These are phyloP conservation scores for Actias luna DNA, from an alignment of 2,888 invertebrate species.

Conservation along the genomic window DNA sequence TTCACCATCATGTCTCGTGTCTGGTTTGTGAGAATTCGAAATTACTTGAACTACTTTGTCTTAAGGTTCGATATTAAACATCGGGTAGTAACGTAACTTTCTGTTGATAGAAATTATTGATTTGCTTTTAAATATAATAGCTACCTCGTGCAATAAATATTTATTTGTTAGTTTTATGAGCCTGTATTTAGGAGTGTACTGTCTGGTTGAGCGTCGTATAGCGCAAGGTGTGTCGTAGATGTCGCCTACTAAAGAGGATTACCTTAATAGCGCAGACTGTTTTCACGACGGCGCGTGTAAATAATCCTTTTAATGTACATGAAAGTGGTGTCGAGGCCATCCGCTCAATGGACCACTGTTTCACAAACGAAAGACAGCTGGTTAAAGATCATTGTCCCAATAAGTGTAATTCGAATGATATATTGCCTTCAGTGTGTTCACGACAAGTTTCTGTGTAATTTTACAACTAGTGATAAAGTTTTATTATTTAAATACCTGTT, in stretches of 20 bases:
- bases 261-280: conserved; percentile 50
- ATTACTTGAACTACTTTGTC: conserved; percentile 42
- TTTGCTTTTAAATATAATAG: conserved; percentile 51
- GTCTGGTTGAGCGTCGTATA: not conserved
- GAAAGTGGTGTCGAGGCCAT: conserved; percentile 49
- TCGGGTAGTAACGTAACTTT: conserved; percentile 46
- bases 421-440: conserved; percentile 29
- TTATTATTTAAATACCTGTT: not conserved
- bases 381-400: conserved; percentile 45
- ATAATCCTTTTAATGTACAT: conserved; percentile 50
- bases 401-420: conserved; percentile 37
- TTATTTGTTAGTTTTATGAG: conserved; percentile 38
- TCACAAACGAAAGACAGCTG: conserved; percentile 44
- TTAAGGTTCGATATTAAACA: conserved; percentile 57
- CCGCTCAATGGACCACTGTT: conserved; percentile 43
- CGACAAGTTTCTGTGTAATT: conserved; percentile 26
- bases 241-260: conserved; percentile 46
- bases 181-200: conserved; percentile 34
- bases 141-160: conserved; percentile 43
- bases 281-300: conserved; percentile 40
- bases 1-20: conserved; percentile 67
- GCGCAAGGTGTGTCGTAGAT: conserved; percentile 22
- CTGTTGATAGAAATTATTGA: conserved; percentile 62
- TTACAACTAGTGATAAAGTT: conserved; percentile 18
- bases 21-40: conserved; percentile 39